Percentiles rank a stretch among this genome's conserved stretches.
These are phyloP conservation scores for Enteromius anoplus DNA, from an alignment of 2,797 vertebrate species.

Conservation along the genomic window DNA sequence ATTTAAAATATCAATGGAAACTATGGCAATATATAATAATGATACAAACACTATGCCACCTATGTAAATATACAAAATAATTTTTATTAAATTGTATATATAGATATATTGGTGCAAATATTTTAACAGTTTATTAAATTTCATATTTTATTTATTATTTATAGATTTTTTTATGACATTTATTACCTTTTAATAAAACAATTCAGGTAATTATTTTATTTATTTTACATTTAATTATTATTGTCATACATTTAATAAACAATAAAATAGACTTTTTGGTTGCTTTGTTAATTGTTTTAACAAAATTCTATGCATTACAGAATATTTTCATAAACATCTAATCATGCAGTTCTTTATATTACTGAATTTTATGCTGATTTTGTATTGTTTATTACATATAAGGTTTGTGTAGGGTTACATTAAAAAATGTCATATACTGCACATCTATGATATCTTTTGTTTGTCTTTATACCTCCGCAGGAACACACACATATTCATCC, in stretches of 20 bases:
- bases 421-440: not conserved
- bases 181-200: not conserved
- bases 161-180: not conserved
- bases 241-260: not conserved
- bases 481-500: not conserved
- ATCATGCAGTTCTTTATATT: not conserved
- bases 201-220: not conserved
- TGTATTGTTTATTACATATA: not conserved
- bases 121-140: not conserved
- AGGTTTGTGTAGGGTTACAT: not conserved
- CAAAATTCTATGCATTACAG: not conserved
- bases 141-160: not conserved
- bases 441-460: not conserved
- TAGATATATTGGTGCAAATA: not conserved
- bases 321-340: not conserved
- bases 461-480: not conserved
- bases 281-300: not conserved
- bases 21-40: not conserved
- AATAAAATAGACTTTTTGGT: not conserved
- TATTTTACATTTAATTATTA: not conserved
- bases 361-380: not conserved
- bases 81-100: no score
- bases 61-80: not conserved
- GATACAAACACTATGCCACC: not conserved
- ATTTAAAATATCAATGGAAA: not conserved